Base-by-base conservation (phyloP, 53 echinoderm and acorn worm species). In the Astropecten irregularis region DNA sequence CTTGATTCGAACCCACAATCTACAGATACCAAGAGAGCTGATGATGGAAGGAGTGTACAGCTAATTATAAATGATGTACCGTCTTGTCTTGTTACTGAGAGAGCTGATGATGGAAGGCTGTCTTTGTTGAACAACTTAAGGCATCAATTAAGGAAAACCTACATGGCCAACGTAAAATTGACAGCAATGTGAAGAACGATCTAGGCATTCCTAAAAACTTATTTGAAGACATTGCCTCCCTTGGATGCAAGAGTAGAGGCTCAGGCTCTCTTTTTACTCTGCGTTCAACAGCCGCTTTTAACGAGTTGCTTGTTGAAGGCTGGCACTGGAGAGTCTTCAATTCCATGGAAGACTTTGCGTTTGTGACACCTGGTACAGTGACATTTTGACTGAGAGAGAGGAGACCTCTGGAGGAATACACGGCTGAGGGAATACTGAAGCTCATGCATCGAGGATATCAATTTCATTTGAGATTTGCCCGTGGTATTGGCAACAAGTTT, bases 381-480 rank as follows among this genome's bases (percentile, higher is more conserved):
- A 76, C 76, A 33, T 89, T 57, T 51, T 72, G 76, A 3, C 35
- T 84, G 20, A 57, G 14, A 6, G 84, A 76, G 60, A 89, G 84
- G 38, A 54, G 50, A 48, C 84, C 89, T 18, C 84, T 89, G n/a
- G 84, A 89, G 23, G 76, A 84, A 48, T 89, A 40, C 48, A 34
- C 77, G 2, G n/a, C 56, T 25, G 69, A 83, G 5, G 89, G 84
- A 49, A 48, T 21, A 11, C 46, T 56, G 48, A 19, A 27, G 55
- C 32, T 74, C 34, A 54, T 71, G 5, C 73, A 83, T 33, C 8
- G 74, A 18, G 82, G 73, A 13, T 88, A 37, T 69, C 4, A 50
- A 6, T 88, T 88, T 31, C n/a, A 74, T 42, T 25, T 88, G 74
- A 71, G 66, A 32, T 88, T 88, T 73, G 82, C 49, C 23, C 39